A percentile compares a stretch with the other conserved stretches of the same genome.
Conservation (phyloP, 2,797 vertebrate genomes). For the Neomorphus geoffroyi region DNA sequence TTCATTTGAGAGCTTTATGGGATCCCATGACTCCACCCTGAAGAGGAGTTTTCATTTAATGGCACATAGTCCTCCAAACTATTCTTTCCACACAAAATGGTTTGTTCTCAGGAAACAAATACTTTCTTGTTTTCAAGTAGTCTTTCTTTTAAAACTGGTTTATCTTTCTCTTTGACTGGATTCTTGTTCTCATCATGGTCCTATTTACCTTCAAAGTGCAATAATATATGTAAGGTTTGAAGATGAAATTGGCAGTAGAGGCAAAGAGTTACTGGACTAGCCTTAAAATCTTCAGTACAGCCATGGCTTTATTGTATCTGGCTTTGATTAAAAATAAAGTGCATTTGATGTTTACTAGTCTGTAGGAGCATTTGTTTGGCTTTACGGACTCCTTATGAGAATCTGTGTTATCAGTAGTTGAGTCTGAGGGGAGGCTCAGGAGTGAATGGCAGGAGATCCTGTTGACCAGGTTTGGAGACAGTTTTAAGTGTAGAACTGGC, state of each 20-base stretch:
- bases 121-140: background rate
- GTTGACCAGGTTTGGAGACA: background rate
- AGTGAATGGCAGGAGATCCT: background rate
- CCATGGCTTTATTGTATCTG: background rate
- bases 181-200: background rate
- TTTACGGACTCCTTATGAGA: background rate
- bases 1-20: background rate
- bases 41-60: background rate
- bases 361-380: background rate
- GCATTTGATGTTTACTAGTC: background rate
- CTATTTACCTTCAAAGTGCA: background rate
- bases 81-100: background rate
- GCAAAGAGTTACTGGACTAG: background rate
- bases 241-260: background rate
- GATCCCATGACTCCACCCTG: background rate
- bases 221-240: background rate
- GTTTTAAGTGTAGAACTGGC: background rate
- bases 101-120: background rate
- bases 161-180: background rate
- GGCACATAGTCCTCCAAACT: background rate
- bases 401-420: background rate
- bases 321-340: conserved; percentile 13
- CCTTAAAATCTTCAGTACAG: background rate
- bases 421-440: background rate
- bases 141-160: background rate